These are phyloP conservation scores for Drosophila ustulata DNA, from an alignment of 2,888 invertebrate genomes.

Conservation along the genomic window DNA sequence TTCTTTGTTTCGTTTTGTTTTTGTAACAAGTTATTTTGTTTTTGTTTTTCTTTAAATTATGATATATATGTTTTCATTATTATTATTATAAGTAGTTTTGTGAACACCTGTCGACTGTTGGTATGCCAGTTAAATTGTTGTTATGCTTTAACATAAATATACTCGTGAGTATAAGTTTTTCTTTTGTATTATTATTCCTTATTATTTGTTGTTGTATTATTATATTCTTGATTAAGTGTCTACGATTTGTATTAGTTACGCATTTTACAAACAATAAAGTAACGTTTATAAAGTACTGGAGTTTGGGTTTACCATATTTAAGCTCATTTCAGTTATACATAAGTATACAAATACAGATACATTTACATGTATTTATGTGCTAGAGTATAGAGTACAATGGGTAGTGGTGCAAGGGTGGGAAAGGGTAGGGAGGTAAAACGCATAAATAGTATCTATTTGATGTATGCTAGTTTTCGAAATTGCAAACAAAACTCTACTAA, in stretches of 20 bases:
- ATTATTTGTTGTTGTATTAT: background rate
- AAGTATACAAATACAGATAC: slow-evolving; percentile 41
- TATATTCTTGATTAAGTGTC: slow-evolving; percentile 56
- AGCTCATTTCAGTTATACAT: slow-evolving; percentile 69
- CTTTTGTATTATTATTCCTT: slow-evolving; percentile 13
- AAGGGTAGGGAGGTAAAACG: slow-evolving; percentile 1
- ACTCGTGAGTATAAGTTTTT: slow-evolving; percentile 37
- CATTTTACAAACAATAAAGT: slow-evolving; percentile 70
- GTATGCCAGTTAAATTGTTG: slow-evolving; percentile 75
- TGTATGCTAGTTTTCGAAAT: slow-evolving; percentile 9
- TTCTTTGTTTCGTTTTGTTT: slow-evolving; percentile 30
- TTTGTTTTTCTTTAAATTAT: slow-evolving; percentile 36
- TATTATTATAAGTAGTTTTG: slow-evolving; percentile 39
- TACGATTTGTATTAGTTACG: slow-evolving; percentile 70
- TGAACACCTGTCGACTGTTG: slow-evolving; percentile 77
- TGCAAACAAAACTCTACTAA: slow-evolving; percentile 60
- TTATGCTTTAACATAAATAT: slow-evolving; percentile 48
- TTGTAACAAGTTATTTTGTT: slow-evolving; percentile 48
- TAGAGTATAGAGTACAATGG: slow-evolving; percentile 24
- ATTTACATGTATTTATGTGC: slow-evolving; percentile 34
- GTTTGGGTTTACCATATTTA: slow-evolving; percentile 66
- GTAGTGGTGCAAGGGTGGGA: background rate
- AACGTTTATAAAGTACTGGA: slow-evolving; percentile 66
- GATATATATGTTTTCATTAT: slow-evolving; percentile 22
- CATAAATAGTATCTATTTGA: slow-evolving; percentile 29